Conservation (phyloP, 2,797 vertebrate genomes). For the Myiotriccus ornatus region DNA sequence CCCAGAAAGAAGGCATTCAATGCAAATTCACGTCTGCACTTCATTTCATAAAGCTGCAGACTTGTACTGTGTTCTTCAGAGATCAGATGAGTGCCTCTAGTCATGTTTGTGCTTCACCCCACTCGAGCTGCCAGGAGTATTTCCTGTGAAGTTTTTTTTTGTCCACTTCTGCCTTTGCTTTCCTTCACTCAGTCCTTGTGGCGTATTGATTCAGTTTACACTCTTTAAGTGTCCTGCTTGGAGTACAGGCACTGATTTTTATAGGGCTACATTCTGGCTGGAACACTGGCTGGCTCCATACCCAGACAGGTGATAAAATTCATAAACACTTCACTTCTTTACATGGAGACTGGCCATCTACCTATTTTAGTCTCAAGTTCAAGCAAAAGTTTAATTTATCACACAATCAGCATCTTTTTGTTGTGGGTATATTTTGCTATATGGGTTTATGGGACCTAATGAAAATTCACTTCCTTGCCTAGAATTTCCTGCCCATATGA, state of each 20-base stretch:
- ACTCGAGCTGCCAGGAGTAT: not conserved
- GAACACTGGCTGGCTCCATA: not conserved
- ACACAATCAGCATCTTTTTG: not conserved
- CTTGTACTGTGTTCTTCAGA: not conserved
- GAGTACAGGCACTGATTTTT: not conserved
- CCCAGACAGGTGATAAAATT: slow-evolving; percentile 13
- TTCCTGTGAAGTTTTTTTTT: slow-evolving; percentile 43
- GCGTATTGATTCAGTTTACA: not conserved
- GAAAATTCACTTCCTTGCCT: not conserved
- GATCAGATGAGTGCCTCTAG: not conserved
- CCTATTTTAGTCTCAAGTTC: not conserved
- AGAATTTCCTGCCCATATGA: not conserved
- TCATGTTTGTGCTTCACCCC: not conserved
- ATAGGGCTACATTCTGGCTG: not conserved
- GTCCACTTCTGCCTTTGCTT: not conserved
- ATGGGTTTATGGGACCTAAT: not conserved
- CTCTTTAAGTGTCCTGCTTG: not conserved
- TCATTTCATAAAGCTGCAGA: not conserved
- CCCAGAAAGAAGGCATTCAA: not conserved
- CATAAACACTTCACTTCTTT: not conserved
- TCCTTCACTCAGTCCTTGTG: not conserved
- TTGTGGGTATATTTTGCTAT: not conserved
- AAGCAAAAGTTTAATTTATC: not conserved
- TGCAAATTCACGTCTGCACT: not conserved
- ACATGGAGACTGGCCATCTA: not conserved